Base-by-base conservation (phyloP, 2,797 vertebrate species). In the Salmo trutta region DNA sequence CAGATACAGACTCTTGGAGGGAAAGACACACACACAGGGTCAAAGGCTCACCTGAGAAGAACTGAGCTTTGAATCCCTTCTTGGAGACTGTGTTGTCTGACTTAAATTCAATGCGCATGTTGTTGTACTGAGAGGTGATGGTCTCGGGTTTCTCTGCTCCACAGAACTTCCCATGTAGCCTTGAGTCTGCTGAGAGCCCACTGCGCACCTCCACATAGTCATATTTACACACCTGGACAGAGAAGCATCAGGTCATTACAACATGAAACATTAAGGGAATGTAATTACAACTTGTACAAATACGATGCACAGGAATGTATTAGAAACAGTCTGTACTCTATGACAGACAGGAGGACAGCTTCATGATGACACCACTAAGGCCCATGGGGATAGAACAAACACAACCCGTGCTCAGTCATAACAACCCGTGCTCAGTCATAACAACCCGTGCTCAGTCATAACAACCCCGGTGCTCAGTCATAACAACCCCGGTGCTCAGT, bases 61-160 rank as follows among this genome's bases (percentile, higher is more conserved):
- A 99, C 85, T 97, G 97, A 0, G 97, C 98, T 92, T 97, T 98
- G 86, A 99, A 99, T 78, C 98, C 98, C 87, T 97, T 99, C 88
- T 99, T 99, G 88, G 98, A 99, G 79, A 99, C 97, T 0, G 98
- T 99, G 83, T 98, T 99, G 94, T 99, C 98, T 0, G 98, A 99
- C 83, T 98, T 99, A 90, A 99, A 99, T 90, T 99, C 98, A 54
- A 99, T 97, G 2, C 98, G 95, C 97, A 99, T 98, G 94, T 99
- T 99, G 96, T 99, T 99, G 94, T 98, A 98, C 90, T 98, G 98
- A 14, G 98, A 99, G 75, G 98, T 99, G 82, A 99, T 97, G 75
- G 97, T 95, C 7, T 98, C 97, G 0, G 98, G 98, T 79, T 97
- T 97, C 93, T 99, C 97, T 0, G 96, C 93, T 0, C 98, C 98